Base-by-base conservation (phyloP, 2,888 invertebrate species). In the Cantharis nigra region DNA sequence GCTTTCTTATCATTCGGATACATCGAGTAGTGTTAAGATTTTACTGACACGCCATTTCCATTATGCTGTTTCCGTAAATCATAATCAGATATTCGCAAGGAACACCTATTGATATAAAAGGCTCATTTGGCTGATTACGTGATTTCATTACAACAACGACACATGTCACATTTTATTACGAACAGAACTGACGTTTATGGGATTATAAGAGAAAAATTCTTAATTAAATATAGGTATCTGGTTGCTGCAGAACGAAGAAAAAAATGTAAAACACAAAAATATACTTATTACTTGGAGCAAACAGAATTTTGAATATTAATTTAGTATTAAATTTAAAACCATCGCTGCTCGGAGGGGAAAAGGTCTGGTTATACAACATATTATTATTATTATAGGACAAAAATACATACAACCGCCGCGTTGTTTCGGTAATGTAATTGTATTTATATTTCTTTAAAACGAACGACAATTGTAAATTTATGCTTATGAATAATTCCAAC, bases 11-110 rank as follows among this genome's bases (percentile, higher is more conserved):
- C 77, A 23, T 13, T 26, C 16, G 62, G 64, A 74, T 67, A 69
- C 70, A 77, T 77, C 77, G 63, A 74, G 16, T 1, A 16, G 70
- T 65, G 69, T 33, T 63, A 71, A 70, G 33, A 73, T 76, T 76
- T 74, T 69, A 71, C 63, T 74, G 30, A 33, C 77, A 77, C 77
- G 73, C 73, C 63, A 77, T 67, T 30, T 70, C 65, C 72, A 76
- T 77, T 77, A 77, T 65, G 74, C 70, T 73, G 73, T 70, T 76
- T 76, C 75, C 75, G 75, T 26, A 49, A 63, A 69, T 71, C 62
- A 69, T 72, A 76, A 76, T 76, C 75, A 75, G 63, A 23, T 63
- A 75, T 75, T 71, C 71, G 71, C 67, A 49, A 10, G 65, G 7
- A 70, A 71, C 75, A 75, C 70, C 65, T 49, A 71, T 71, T 3